Evolutionary conservation across 2,888 invertebrate genomes (phyloP), one percentile per base, ranked within the genome.

Genomic region (Antitype chi): DNA sequence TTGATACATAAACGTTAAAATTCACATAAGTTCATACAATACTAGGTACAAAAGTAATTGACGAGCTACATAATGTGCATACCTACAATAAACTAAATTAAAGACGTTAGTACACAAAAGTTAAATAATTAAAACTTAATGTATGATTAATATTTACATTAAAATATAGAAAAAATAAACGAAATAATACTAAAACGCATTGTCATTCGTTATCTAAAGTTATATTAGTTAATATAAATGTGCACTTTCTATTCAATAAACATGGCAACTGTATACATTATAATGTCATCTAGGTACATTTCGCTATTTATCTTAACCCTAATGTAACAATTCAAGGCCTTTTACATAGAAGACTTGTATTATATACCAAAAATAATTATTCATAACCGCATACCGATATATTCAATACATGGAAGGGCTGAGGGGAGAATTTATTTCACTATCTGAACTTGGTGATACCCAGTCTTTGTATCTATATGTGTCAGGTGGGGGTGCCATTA

Each of bases 151-250:
- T 89, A 89, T 89, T 81, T 89, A 90, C 87, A 91, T 63, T 80
- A 80, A 85, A 86, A 80, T 88, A 87, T 78, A 86, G n/a, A 83
- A 68, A 82, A 86, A 76, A 9, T 25, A 81, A 95, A 96, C 94
- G 94, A 96, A 95, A 95, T 92, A 94, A 95, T 96, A 96, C 96
- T 96, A 96, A 94, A 96, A 96, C 96, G 95, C 95, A 96, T 95
- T 95, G 88, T 89, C 74, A 91, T 94, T 94, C 95, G 94, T 93
- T 91, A 86, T 76, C 82, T 88, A 87, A 87, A 75, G 81, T 62
- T 86, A 86, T 63, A 69, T 43, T 81, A 76, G 69, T 64, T 70
- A 62, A 75, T 78, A 81, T 79, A 86, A 81, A 86, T 88, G 91
- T 93, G 91, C 90, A 90, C 88, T 88, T 87, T 87, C 82, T 89